phyloP scores from a whole-genome alignment of 92 coral and sea anemone species.

The Micromussa lordhowensis region DNA sequence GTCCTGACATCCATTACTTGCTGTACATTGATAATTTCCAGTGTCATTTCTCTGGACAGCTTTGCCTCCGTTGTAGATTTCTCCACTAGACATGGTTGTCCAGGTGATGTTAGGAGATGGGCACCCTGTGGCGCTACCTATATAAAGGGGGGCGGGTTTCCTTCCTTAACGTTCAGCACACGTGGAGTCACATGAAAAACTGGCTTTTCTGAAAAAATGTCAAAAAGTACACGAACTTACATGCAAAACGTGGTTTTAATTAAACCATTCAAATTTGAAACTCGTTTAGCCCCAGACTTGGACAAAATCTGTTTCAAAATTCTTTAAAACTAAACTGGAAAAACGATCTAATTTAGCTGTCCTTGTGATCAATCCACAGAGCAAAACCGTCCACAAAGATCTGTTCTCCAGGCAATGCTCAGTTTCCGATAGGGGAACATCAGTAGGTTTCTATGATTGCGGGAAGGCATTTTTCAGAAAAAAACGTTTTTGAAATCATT shows the following conservation, averaged over 20 bases:
- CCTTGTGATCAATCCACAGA: too few species aligned
- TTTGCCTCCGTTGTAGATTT: background rate
- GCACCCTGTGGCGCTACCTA: conserved; percentile 53
- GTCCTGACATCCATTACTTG: conserved; percentile 48
- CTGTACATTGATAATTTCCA: conserved; percentile 49
- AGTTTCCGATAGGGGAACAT: background rate
- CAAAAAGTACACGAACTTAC: background rate
- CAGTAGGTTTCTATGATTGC: too few species aligned
- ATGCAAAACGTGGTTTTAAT: too few species aligned
- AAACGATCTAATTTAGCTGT: too few species aligned
- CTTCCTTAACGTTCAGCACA: conserved; percentile 25
- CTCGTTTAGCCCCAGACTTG: too few species aligned
- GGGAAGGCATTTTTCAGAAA: background rate
- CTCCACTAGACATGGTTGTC: conserved; percentile 19
- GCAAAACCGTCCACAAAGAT: too few species aligned
- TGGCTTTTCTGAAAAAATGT: background rate
- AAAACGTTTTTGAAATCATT: too few species aligned
- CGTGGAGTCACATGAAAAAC: conserved; percentile 21
- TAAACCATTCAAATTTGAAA: too few species aligned
- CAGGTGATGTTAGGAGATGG: conserved; percentile 50
- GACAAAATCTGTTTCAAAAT: too few species aligned
- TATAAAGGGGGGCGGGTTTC: background rate
- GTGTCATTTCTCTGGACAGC: conserved; percentile 19
- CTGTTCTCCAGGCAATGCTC: too few species aligned
- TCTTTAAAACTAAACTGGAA: too few species aligned